Conservation (phyloP, 2,113 vertebrate species). For the Noturus placidus region DNA sequence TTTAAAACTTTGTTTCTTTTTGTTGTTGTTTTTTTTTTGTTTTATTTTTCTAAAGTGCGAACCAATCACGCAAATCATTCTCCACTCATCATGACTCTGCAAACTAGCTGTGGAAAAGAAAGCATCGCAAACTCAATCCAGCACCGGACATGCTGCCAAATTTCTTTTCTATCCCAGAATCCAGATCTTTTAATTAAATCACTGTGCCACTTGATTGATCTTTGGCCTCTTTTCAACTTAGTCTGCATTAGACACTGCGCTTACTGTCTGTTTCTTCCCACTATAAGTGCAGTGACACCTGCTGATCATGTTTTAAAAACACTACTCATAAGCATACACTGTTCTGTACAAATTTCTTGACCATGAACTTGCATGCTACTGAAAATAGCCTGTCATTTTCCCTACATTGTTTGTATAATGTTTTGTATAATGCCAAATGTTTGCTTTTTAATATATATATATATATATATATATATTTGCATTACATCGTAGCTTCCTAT, state of each 20-base stretch:
- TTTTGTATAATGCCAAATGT: too few species aligned
- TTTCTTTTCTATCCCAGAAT: neutral
- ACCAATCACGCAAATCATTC: slow-evolving; percentile 22
- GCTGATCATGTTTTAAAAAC: neutral
- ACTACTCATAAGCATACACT: neutral
- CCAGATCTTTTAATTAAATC: slow-evolving; percentile 12
- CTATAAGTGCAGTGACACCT: slow-evolving; percentile 1
- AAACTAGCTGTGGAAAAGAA: slow-evolving; percentile 4
- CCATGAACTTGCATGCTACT: slow-evolving; percentile 23
- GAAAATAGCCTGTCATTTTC: slow-evolving; percentile 6
- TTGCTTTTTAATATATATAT: neutral
- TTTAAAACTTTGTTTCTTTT: slow-evolving; percentile 30
- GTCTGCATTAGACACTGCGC: slow-evolving; percentile 18
- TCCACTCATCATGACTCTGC: neutral
- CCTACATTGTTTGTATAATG: neutral
- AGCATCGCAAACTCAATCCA: neutral
- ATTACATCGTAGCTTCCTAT: neutral
- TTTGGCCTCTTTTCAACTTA: neutral
- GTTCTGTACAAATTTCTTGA: slow-evolving; percentile 10
- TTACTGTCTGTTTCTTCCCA: slow-evolving; percentile 6
- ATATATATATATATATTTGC: too few species aligned
- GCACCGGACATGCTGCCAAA: neutral
- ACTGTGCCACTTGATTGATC: slow-evolving; percentile 28
- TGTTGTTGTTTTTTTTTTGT: slow-evolving; percentile 29
- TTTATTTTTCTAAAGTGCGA: slow-evolving; percentile 15